phyloP scores from a whole-genome alignment of 2,113 vertebrate species.

The Equus przewalskii region DNA sequence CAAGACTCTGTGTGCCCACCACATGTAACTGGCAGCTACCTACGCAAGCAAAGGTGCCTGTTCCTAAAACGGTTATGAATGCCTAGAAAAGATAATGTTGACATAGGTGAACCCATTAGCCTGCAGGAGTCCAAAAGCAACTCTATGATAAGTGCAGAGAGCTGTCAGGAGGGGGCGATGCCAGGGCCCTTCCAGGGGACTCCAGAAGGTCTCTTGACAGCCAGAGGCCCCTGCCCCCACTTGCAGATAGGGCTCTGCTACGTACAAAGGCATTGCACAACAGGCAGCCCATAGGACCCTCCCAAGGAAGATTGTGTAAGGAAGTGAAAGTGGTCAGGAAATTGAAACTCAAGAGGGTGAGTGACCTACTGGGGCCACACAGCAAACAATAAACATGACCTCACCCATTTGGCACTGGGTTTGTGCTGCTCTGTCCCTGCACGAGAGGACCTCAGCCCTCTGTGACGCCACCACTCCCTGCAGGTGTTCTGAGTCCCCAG shows the following conservation, averaged over 20 bases:
- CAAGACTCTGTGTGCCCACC: background rate
- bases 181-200: background rate
- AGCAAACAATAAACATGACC: background rate
- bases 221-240: no score
- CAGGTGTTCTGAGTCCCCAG: background rate
- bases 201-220: background rate
- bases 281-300: background rate
- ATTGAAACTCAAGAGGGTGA: background rate
- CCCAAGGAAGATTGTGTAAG: background rate
- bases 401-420: background rate
- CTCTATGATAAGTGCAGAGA: background rate
- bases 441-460: background rate
- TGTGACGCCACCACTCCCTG: rapidly evolving
- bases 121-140: background rate
- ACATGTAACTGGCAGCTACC: background rate
- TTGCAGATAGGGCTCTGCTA: background rate
- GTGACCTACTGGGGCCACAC: background rate
- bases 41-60: background rate
- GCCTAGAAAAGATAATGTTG: background rate
- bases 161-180: background rate
- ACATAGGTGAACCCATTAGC: background rate
- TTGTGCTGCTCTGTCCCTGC: rapidly evolving
- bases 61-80: background rate
- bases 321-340: background rate
- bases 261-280: background rate